Percentiles rank a stretch among this genome's conserved stretches.
These are phyloP conservation scores for Propithecus deckenii DNA, from an alignment of 2,797 vertebrate species.

Conservation along the genomic window DNA sequence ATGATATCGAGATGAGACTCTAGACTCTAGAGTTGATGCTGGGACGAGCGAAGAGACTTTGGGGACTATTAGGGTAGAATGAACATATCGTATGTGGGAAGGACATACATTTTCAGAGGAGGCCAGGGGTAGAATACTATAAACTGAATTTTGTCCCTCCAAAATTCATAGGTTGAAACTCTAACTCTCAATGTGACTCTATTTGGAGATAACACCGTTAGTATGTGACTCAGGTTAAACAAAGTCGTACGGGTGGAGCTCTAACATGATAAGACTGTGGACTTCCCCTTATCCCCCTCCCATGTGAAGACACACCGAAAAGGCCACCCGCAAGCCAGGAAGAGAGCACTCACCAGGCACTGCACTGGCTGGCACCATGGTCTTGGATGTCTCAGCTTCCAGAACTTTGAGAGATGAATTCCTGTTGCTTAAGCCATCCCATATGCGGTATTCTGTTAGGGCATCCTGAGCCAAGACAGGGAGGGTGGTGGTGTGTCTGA, in stretches of 20 bases:
- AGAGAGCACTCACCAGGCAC: neutral
- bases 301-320: neutral
- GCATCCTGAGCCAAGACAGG: neutral
- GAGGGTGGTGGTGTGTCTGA: neutral
- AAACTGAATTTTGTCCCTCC: neutral
- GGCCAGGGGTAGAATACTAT: neutral
- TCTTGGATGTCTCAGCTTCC: neutral
- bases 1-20: neutral
- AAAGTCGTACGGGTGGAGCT: too few relatives aligned
- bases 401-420: neutral
- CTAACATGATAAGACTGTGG: neutral
- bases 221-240: neutral
- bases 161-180: neutral
- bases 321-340: neutral
- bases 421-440: neutral
- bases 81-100: neutral
- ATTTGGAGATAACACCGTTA: neutral
- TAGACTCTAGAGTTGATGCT: neutral
- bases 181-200: neutral
- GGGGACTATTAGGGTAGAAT: neutral
- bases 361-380: neutral
- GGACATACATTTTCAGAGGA: neutral
- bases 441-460: fast-evolving
- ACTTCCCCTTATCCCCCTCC: too few relatives aligned
- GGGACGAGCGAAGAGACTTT: neutral